A percentile compares a stretch with the other conserved stretches of the same genome.
phyloP scores from a whole-genome alignment of 2,797 vertebrate genomes.

The Anguilla obscura region DNA sequence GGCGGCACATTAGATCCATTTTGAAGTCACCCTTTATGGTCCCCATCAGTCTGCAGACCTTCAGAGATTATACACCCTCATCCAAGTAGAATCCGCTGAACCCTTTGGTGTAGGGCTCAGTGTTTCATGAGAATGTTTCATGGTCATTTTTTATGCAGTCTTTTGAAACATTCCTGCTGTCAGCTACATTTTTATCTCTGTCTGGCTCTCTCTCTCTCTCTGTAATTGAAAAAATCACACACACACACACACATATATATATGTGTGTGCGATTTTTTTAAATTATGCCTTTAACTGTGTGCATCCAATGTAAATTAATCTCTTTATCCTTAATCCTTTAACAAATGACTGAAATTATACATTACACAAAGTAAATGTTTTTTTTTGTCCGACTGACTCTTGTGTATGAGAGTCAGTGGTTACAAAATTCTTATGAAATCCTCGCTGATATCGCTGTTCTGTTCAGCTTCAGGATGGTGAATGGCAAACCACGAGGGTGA shows the following conservation, averaged over 20 bases:
- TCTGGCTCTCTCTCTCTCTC: no score
- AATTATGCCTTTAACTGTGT: neutral
- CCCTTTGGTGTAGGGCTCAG: neutral
- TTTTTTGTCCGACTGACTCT: neutral
- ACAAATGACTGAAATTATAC: neutral
- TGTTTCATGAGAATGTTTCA: neutral
- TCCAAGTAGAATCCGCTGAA: neutral
- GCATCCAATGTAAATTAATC: neutral
- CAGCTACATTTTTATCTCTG: neutral
- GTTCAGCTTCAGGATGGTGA: neutral
- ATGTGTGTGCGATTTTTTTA: neutral
- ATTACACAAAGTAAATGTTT: neutral
- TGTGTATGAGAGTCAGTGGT: neutral
- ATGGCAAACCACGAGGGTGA: neutral
- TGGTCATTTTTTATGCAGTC: neutral
- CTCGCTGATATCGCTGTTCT: neutral
- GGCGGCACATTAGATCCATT: neutral
- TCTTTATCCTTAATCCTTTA: neutral
- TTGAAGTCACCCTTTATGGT: neutral
- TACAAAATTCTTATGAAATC: neutral
- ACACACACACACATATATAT: neutral
- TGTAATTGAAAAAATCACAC: no score
- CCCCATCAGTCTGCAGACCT: neutral
- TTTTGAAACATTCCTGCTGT: constrained; percentile 2
- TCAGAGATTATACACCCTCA: neutral